Percentiles rank a stretch among this genome's conserved stretches.
Evolutionary conservation across 2,113 vertebrate species (phyloP).

Genomic region (Maccullochella peelii): DNA sequence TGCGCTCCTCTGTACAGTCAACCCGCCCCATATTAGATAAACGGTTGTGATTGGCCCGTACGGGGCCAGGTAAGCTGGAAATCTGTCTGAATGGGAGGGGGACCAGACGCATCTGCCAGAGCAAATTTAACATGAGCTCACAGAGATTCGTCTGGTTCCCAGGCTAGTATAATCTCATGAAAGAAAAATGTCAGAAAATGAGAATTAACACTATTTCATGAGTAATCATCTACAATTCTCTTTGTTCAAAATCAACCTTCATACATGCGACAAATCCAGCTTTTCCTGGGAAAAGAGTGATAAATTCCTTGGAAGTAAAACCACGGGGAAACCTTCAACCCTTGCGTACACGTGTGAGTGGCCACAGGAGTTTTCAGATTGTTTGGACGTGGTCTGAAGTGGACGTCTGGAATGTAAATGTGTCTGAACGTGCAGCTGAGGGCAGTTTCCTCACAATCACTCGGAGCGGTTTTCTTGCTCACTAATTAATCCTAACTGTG

Average conservation of each 20-base stretch:
- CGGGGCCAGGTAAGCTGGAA: no score
- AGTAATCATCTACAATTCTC: background rate
- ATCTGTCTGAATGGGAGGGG: no score
- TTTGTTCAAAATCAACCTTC: background rate
- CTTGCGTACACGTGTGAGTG: conserved; percentile 13
- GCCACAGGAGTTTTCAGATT: conserved; percentile 26
- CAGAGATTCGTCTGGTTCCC: no score
- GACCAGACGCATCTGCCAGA: no score
- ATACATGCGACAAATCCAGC: background rate
- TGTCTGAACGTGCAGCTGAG: conserved; percentile 68
- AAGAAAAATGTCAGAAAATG: background rate
- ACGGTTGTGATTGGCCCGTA: no score
- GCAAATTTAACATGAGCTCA: no score
- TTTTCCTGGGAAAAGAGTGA: background rate
- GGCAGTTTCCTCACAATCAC: conserved; percentile 73
- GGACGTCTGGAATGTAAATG: conserved; percentile 67
- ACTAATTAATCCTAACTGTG: conserved; percentile 63
- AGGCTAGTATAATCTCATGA: no score
- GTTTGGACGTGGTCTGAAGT: conserved; percentile 46
- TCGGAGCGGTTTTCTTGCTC: conserved; percentile 47
- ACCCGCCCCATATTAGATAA: no score
- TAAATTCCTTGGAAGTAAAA: conserved; percentile 38
- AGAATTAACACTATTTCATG: background rate
- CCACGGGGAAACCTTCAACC: conserved; percentile 37
- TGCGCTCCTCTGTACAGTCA: no score